Percentiles rank a stretch among this genome's conserved stretches.
Evolutionary conservation across 2,797 vertebrate genomes (phyloP).

Genomic region (Triplophysa yarkandensis): DNA sequence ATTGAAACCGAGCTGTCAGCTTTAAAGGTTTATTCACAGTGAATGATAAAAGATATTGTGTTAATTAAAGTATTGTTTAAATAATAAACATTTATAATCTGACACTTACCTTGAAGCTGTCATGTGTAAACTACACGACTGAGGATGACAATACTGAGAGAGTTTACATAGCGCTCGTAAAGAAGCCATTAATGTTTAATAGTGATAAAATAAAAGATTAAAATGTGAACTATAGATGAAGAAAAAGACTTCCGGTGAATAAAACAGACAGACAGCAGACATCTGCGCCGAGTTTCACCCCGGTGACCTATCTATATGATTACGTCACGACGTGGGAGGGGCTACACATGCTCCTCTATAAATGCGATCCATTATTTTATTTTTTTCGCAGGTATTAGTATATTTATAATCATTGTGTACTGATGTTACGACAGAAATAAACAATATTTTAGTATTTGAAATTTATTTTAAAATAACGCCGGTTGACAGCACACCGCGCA

Average conservation of each 20-base stretch:
- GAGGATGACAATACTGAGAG: conserved; percentile 69
- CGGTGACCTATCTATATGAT: background rate
- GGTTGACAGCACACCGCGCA: background rate
- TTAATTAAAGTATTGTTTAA: too few species aligned
- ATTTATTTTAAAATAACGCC: background rate
- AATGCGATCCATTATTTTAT: too few species aligned
- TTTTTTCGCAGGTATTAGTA: too few species aligned
- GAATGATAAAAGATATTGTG: too few species aligned
- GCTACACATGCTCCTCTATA: background rate
- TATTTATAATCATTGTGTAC: too few species aligned
- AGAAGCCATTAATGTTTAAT: conserved; percentile 68
- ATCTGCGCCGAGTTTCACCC: background rate
- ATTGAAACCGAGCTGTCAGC: too few species aligned
- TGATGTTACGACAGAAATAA: too few species aligned
- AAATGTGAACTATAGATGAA: background rate
- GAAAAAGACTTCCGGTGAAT: too few species aligned
- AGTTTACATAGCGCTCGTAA: conserved; percentile 75
- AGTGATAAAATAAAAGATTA: background rate
- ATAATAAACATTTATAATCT: too few species aligned
- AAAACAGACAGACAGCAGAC: background rate
- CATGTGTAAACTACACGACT: conserved; percentile 77
- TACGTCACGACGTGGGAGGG: background rate
- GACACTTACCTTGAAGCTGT: conserved; percentile 73
- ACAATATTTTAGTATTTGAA: too few species aligned
- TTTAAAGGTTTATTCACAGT: too few species aligned